These are phyloP conservation scores for Prunella himalayana DNA, from an alignment of 2,113 vertebrate species.

Conservation along the genomic window DNA sequence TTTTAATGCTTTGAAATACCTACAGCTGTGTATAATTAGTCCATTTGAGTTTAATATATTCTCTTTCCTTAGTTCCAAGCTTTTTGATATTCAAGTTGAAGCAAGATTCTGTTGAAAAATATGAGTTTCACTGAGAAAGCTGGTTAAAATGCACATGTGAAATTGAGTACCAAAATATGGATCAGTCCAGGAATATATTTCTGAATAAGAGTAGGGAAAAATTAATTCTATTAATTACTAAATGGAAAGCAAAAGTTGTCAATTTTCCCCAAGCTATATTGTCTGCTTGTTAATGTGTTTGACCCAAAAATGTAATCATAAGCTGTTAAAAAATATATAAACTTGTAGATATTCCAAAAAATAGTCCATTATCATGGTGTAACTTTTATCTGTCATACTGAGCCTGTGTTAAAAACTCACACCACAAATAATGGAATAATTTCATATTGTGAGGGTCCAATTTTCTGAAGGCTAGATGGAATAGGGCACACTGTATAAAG, in stretches of 20 bases:
- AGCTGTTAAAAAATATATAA: background rate
- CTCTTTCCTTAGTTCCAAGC: background rate
- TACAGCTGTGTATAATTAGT: background rate
- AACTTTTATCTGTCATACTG: background rate
- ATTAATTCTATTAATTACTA: background rate
- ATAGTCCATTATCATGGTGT: background rate
- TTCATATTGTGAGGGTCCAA: background rate
- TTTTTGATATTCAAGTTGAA: background rate
- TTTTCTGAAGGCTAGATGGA: background rate
- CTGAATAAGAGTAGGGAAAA: background rate
- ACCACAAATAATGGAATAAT: background rate
- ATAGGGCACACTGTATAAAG: background rate
- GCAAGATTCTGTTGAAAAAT: background rate
- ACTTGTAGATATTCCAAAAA: background rate
- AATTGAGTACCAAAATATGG: background rate
- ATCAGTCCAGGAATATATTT: background rate
- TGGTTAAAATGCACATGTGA: background rate
- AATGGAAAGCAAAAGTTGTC: background rate
- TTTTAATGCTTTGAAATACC: conserved; percentile 39
- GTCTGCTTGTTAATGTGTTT: background rate
- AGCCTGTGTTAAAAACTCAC: background rate
- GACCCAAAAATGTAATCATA: background rate
- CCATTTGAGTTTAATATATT: conserved; percentile 20
- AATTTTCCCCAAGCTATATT: background rate
- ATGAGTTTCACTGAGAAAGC: background rate